Evolutionary conservation across 2,113 vertebrate genomes (phyloP), one percentile per base, ranked within the genome.

Genomic region (Daboia siamensis): DNA sequence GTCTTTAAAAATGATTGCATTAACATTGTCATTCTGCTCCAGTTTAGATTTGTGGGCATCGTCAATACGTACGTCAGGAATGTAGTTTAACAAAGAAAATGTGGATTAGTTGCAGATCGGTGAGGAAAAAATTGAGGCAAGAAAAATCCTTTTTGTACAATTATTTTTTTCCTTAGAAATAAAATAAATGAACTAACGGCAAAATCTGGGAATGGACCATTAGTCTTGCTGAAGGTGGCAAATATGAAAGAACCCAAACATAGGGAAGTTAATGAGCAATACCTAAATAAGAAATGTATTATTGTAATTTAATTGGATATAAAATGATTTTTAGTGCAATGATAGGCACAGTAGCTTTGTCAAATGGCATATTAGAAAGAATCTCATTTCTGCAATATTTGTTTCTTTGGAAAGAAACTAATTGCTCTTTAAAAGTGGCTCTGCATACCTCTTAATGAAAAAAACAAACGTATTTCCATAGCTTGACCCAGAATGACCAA

Each of bases 231-330:
- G 9, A 91, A 87, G 55, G 17, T 86, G 44, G 15, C 84, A 86
- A 86, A 86, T 33, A 61, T 51, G 1, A 80, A 10, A 91, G 56
- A 29, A 56, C 21, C 15, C 89, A 92, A 55, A 48, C 69, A 74
- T 94, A 1, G 3, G 80, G 57, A 93, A 91, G 91, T 86, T 94
- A 95, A 94, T 94, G 26, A 93, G 95, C 69, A 21, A 80, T 13
- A 26, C 26, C 88, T 26, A 85, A 8, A 59, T 90, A 92, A 84
- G 52, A 57, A 29, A 69, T 80, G 44, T 89, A 23, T 74, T 89
- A 6, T 46, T 21, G 44, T 57, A 9, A 48, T 74, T 88, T 88
- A 69, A 88, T 33, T 88, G 87, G 61, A 29, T 54, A 85, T 20
- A 54, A 69, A 91, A 54, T 54, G 23, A 7, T 69, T 13, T 91